Percentiles rank a stretch among this genome's conserved stretches.
Conservation (phyloP, 2,113 vertebrate genomes). For the Oncorhynchus nerka region DNA sequence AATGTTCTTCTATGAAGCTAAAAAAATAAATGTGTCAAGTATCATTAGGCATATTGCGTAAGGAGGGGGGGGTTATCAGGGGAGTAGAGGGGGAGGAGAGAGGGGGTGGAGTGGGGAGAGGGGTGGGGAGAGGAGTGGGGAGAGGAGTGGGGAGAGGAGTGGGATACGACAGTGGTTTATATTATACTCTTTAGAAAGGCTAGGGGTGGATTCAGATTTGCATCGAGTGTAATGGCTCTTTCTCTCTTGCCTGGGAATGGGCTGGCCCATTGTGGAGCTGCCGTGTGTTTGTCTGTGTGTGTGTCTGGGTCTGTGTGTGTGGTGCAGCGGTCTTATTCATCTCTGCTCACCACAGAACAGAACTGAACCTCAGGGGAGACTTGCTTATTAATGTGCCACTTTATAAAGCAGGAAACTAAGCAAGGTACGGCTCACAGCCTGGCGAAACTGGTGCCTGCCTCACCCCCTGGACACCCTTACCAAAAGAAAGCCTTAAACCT, state of each 20-base stretch:
- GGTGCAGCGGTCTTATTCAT: constrained; percentile 75
- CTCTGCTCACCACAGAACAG: constrained; percentile 74
- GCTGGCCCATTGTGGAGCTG: constrained; percentile 56
- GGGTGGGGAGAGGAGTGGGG: neutral
- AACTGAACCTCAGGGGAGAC: constrained; percentile 76
- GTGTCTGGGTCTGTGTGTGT: neutral
- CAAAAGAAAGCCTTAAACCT: constrained; percentile 23
- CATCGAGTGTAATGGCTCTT: constrained; percentile 63
- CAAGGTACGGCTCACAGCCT: no score
- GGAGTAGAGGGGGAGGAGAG: neutral
- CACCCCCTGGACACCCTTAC: constrained; percentile 67
- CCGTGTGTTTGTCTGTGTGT: no score
- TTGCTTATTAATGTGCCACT: constrained; percentile 81
- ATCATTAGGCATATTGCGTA: constrained; percentile 19
- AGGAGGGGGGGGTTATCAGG: neutral
- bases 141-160: neutral
- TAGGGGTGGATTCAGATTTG: constrained; percentile 43
- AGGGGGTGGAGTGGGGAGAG: neutral
- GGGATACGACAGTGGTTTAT: neutral
- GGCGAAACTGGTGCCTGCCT: constrained; percentile 74
- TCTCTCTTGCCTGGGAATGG: constrained; percentile 64
- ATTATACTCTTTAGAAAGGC: neutral
- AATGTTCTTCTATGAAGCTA: constrained; percentile 42
- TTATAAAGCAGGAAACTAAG: no score
- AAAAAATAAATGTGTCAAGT: constrained; percentile 55